Percentiles rank a stretch among this genome's conserved stretches.
These are phyloP conservation scores for Nesoenas mayeri DNA, from an alignment of 2,113 vertebrate genomes.

Conservation along the genomic window DNA sequence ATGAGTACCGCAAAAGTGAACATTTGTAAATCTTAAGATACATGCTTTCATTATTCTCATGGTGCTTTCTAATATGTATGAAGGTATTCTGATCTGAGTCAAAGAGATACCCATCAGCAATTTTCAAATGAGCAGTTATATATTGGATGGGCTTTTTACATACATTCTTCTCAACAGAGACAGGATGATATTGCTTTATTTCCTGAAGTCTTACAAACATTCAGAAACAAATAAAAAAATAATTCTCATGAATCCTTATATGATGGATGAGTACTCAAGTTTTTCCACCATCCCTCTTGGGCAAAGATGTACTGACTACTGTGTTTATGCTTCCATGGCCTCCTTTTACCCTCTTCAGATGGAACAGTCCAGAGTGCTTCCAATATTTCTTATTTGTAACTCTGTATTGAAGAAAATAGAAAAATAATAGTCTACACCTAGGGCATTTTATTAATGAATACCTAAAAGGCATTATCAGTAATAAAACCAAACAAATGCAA, in stretches of 20 bases:
- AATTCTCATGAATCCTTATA: not conserved
- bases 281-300: not conserved
- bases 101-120: not conserved
- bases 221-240: not conserved
- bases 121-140: not conserved
- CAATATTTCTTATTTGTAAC: not conserved
- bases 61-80: not conserved
- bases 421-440: not conserved
- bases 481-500: not conserved
- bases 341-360: not conserved
- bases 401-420: not conserved
- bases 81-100: not conserved
- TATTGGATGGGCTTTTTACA: not conserved
- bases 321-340: not conserved
- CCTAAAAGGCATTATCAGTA: not conserved
- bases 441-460: not conserved
- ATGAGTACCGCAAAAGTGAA: too few relatives aligned
- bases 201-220: not conserved
- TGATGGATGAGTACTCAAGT: not conserved
- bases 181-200: not conserved
- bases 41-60: too few relatives aligned
- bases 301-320: not conserved
- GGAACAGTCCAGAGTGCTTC: not conserved
- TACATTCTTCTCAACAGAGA: not conserved
- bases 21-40: too few relatives aligned